Percentiles rank a stretch among this genome's conserved stretches.
phyloP scores from a whole-genome alignment of 2,113 vertebrate genomes.

The Oxyruncus cristatus region DNA sequence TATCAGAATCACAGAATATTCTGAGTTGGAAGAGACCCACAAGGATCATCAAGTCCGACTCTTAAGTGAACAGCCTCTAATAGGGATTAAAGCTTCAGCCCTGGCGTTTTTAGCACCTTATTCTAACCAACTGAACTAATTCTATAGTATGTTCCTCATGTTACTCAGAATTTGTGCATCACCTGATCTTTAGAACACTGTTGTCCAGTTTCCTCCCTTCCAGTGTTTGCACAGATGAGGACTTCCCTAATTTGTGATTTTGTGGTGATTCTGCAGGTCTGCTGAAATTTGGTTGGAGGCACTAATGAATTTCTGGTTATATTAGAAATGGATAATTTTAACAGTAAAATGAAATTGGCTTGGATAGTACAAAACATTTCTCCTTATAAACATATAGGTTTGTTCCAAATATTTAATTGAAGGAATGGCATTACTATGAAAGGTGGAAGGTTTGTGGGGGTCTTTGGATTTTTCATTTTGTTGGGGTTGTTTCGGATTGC shows the following conservation, averaged over 20 bases:
- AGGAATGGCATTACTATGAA: neutral
- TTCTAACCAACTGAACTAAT: neutral
- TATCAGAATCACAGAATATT: neutral
- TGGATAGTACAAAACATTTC: neutral
- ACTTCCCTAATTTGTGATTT: neutral
- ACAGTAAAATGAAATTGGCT: neutral
- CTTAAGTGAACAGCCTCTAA: neutral
- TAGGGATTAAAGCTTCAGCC: neutral
- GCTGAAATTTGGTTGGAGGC: neutral
- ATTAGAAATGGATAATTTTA: neutral
- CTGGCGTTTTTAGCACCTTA: neutral
- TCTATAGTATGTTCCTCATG: neutral
- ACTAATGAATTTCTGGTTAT: neutral
- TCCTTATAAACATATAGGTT: neutral
- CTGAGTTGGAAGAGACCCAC: neutral
- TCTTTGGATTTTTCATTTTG: neutral
- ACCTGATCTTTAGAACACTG: neutral
- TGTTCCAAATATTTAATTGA: neutral
- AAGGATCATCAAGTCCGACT: neutral
- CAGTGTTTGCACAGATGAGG: neutral
- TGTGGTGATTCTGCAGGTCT: neutral
- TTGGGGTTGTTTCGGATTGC: neutral
- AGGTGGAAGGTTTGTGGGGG: accelerated
- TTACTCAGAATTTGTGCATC: neutral
- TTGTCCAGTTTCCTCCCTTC: neutral